Evolutionary conservation across 2,888 invertebrate species (phyloP), one percentile per base, ranked within the genome.

Genomic region (Congeria kusceri): DNA sequence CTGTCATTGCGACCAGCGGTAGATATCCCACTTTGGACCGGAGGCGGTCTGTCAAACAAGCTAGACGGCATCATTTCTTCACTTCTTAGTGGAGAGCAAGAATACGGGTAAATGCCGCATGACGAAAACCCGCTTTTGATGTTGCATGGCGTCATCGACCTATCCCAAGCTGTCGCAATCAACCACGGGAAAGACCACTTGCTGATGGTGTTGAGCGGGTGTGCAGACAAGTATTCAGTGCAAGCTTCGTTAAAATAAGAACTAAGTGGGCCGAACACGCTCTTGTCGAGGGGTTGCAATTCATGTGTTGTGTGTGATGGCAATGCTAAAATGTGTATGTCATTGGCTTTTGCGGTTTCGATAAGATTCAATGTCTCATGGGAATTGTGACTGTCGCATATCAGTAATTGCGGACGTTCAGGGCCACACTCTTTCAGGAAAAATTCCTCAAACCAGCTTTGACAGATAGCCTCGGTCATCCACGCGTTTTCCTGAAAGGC

Each of bases 401-500:
- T 61, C 1, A 86, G 59, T 11, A 82, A 5, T 18, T 84, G 83
- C 20, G 83, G 80, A 25, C 83, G 64, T 20, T 66, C 82, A 13
- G 69, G 65, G 18, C 82, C 79, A 69, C 80, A 83, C 47, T 80
- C 49, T 25, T 70, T 56, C 7, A 80, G 47, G 44, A 75, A 83
- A 18, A 66, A 61, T 9, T 63, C 64, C 28, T 18, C n/a, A 71
- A 77, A 83, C 83, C 80, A 75, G 15, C 46, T 27, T 28, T 56
- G 66, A 15, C 75, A 74, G 7, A 77, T 59, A 0, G 62, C 39
- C 59, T 81, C 77, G 25, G 79, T 74, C 79, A 84, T 85, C 77
- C 80, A 85, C 1, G 76, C 80, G 13, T 70, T 69, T 29, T 32
- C 62, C 59, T 85, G 83, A 28, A 59, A 81, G n/a, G n/a, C n/a